A percentile compares a stretch with the other conserved stretches of the same genome.
Conservation (phyloP, 2,113 vertebrate species). For the Pachycephala philippinensis region DNA sequence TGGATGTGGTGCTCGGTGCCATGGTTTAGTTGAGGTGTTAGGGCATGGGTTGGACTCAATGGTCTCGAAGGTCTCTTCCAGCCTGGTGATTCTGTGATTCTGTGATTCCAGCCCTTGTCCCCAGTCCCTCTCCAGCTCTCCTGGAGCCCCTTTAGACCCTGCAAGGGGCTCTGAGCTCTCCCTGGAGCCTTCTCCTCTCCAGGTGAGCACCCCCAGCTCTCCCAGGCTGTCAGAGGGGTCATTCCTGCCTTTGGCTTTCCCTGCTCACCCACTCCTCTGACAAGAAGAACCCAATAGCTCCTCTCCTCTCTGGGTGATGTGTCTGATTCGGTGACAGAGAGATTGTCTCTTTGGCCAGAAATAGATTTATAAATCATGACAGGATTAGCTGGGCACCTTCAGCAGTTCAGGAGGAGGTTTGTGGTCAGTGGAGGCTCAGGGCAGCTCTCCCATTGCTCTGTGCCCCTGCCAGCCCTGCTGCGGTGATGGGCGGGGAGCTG, state of each 20-base stretch:
- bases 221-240: neutral
- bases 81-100: no score
- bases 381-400: neutral
- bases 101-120: neutral
- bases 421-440: neutral
- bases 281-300: neutral
- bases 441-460: no score
- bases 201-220: neutral
- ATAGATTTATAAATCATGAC: neutral
- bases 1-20: no score
- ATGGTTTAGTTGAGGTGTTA: no score
- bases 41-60: no score
- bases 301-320: no score
- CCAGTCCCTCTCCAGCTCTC: neutral
- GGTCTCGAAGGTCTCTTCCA: no score
- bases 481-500: no score
- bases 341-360: neutral
- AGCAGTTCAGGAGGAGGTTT: neutral
- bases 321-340: no score
- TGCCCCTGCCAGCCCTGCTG: no score
- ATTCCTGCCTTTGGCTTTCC: neutral
- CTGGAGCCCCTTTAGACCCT: neutral
- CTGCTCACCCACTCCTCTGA: rapidly evolving
- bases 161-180: neutral
- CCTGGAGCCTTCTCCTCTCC: neutral